A percentile compares a stretch with the other conserved stretches of the same genome.
Conservation (phyloP, 2,113 vertebrate genomes). For the Gracilinanus agilis region DNA sequence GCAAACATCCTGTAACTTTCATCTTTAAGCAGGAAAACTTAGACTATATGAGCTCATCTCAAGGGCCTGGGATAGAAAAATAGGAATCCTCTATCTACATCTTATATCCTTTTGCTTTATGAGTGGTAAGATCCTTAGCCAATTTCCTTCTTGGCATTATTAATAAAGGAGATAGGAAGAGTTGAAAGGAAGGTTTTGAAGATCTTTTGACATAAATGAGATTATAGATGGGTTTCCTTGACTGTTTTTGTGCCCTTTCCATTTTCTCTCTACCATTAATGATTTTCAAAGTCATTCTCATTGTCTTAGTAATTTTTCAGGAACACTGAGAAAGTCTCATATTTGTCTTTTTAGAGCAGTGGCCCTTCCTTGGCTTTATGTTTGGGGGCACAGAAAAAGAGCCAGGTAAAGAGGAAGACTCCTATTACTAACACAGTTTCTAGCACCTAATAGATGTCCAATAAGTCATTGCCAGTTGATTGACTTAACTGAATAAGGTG, state of each 20-base stretch:
- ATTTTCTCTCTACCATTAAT: not conserved
- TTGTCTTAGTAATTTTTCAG: not conserved
- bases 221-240: not conserved
- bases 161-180: not conserved
- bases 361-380: not conserved
- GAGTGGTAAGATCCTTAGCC: not conserved
- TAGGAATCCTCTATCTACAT: not conserved
- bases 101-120: not conserved
- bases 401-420: not conserved
- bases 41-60: not conserved
- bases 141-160: not conserved
- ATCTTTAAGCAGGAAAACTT: conserved; percentile 26
- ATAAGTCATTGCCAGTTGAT: not conserved
- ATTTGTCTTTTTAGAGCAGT: not conserved
- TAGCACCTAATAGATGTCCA: not conserved
- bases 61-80: not conserved
- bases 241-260: not conserved
- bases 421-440: not conserved
- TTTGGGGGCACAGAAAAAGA: not conserved
- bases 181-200: not conserved
- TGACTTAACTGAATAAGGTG: too few relatives aligned
- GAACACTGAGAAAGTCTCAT: not conserved
- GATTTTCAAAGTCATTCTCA: not conserved
- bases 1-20: not conserved
- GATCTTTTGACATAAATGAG: not conserved